A percentile compares a stretch with the other conserved stretches of the same genome.
Evolutionary conservation across 2,888 invertebrate genomes (phyloP).

Genomic region (Pegoplata infirma): DNA sequence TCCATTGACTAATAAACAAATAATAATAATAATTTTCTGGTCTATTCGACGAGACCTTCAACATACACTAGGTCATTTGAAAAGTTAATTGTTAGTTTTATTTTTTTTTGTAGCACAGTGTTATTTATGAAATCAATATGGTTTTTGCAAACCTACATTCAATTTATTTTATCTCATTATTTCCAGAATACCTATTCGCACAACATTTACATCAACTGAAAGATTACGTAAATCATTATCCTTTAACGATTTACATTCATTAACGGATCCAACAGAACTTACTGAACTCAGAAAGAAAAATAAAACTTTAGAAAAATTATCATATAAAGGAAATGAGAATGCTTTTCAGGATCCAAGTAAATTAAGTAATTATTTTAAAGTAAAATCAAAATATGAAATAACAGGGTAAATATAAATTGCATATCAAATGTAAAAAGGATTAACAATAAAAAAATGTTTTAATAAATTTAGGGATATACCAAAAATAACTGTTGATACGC

Average conservation of each 20-base stretch:
- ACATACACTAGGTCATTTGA: too few species aligned
- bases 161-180: slow-evolving; percentile 13
- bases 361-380: slow-evolving; percentile 67
- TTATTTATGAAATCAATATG: too few species aligned
- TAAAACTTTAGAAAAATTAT: slow-evolving; percentile 41
- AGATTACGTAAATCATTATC: slow-evolving; percentile 70
- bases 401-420: slow-evolving; percentile 17
- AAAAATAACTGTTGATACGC: slow-evolving; percentile 70
- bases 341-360: slow-evolving; percentile 36
- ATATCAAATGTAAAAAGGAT: background rate
- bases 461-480: slow-evolving; percentile 62
- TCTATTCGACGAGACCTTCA: too few species aligned
- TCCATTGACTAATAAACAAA: too few species aligned
- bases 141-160: too few species aligned
- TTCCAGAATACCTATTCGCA: slow-evolving; percentile 42
- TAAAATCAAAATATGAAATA: slow-evolving; percentile 1
- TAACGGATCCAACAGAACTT: slow-evolving; percentile 30
- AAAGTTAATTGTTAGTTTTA: too few species aligned
- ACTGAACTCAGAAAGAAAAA: slow-evolving; percentile 31
- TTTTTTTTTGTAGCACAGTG: too few species aligned
- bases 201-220: slow-evolving; percentile 63
- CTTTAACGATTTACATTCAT: slow-evolving; percentile 69
- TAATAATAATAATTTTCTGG: too few species aligned
- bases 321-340: slow-evolving; percentile 42
- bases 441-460: background rate